Base-by-base conservation (phyloP, 2,888 invertebrate genomes). In the Byasa hedistus region DNA sequence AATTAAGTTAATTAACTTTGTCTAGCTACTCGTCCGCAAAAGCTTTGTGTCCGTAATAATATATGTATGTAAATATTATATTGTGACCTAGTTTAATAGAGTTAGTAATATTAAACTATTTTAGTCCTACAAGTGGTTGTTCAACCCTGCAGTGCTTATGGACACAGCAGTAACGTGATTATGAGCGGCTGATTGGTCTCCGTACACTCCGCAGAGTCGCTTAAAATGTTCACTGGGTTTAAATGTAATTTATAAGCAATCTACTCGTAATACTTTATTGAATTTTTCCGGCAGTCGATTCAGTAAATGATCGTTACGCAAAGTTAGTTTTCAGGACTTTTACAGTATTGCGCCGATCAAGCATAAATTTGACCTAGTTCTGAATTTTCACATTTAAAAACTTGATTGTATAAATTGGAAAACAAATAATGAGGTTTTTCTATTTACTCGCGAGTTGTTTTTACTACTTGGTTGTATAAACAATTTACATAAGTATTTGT, bases 171-270 rank as follows among this genome's bases (percentile, higher is more conserved):
- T 80, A 81, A 85, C 73, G 65, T 76, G 80, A 85, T 86, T 85
- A 84, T 72, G 68, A 69, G 71, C 80, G 83, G 76, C 70, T 80
- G 84, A 83, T 83, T 84, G 83, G 76, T 73, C 72, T 65, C 70
- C 73, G 69, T 56, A 58, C 69, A 64, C 68, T 65, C 66, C 66
- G 56, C 64, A 57, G 64, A 68, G n/a, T 68, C 61, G 66, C 24
- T 48, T 61, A 68, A 66, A 58, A 69, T 68, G 69, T 65, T 72
- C 69, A 68, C 60, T 61, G 71, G 70, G 73, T 74, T 74, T 70
- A 70, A 70, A 73, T 70, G 69, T 67, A 66, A 70, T 70, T 71
- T 69, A 69, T 68, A 68, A 32, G 55, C 64, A 57, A 64, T 66
- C 69, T 65, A 69, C 21, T 4, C 22, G 23, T 67, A 44, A 48